Evolutionary conservation across 2,797 vertebrate genomes (phyloP), one percentile per base, ranked within the genome.

Genomic region (Neosilurus mollespiculum): DNA sequence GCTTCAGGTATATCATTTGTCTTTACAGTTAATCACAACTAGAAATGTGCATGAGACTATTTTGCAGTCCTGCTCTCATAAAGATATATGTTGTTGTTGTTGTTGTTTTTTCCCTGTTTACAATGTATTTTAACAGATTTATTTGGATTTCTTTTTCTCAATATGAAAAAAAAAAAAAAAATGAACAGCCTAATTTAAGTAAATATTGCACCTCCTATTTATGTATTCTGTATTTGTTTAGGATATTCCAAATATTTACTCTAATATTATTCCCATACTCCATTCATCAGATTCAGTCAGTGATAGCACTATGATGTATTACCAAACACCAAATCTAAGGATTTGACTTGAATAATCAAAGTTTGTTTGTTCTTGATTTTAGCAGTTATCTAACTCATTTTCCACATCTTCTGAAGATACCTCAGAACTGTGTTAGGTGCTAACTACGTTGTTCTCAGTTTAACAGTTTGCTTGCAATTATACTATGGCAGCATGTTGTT

Each of bases 331-430:
- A n/a, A 73, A 20, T 75, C 30, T 11, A 34, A n/a, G 1, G 1
- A 61, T 61, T 75, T 3, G 2, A 11, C 30, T 62, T 69, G 61
- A 64, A 71, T 78, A 43, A 78, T 53, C 56, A 78, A 34, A 61
- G 2, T 51, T 30, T 18, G 56, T 53, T 22, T 51, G 20, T 78
- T 49, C 26, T 73, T 59, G 5, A 84, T 49, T 83, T 43, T 65
- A 9, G 30, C 15, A 15, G 26, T 72, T 71, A 34, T 75, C 59
- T 37, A 56, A 14, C 22, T 34, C 64, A 54, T 18, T 81, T n/a
- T 20, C 1, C 51, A 15, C 16, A 49, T 77, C 30, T 30, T 30
- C 30, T 30, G 8, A 43, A 43, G 8, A 43, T 5, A 58, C 49
- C 34, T 80, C 30, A 67, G 51, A 26, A 56, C 18, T 24, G 30